Evolutionary conservation across 2,113 vertebrate species (phyloP).

Genomic region (Lutjanus erythropterus): DNA sequence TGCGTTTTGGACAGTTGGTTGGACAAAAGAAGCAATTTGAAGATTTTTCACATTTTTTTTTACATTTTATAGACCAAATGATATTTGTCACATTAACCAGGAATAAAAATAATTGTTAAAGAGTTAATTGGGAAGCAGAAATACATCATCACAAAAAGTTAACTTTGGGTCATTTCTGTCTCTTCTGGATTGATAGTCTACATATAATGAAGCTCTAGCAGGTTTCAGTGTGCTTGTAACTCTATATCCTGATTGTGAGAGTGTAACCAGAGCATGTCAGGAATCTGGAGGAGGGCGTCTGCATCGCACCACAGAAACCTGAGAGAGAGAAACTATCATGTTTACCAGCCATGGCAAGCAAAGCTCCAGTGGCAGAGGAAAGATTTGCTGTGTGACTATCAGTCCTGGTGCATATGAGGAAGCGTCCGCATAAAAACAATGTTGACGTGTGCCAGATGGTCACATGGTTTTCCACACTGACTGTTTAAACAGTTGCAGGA

Average conservation of each 20-base stretch:
- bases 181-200: neutral
- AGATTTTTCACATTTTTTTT: no score
- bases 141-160: neutral
- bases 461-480: constrained; percentile 16
- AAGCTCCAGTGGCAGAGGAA: constrained; percentile 5
- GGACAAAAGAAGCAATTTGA: no score
- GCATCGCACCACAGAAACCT: constrained; percentile 6
- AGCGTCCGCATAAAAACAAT: constrained; percentile 43
- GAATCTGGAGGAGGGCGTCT: constrained; percentile 52
- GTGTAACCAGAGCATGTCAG: constrained; percentile 29
- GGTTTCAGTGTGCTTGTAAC: constrained; percentile 20
- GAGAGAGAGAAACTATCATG: constrained; percentile 17
- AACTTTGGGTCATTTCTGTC: neutral
- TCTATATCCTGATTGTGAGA: constrained; percentile 18
- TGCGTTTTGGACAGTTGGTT: no score
- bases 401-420: constrained; percentile 34
- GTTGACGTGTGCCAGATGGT: constrained; percentile 11
- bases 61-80: no score
- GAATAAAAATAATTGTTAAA: no score
- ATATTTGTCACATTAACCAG: no score
- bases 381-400: constrained; percentile 17
- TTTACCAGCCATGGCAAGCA: constrained; percentile 26
- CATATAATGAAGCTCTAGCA: neutral
- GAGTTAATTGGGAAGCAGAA: neutral
- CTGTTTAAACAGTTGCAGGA: constrained; percentile 28